Base-by-base conservation (phyloP, 2,888 invertebrate genomes). In the Cheilosia pagana region DNA sequence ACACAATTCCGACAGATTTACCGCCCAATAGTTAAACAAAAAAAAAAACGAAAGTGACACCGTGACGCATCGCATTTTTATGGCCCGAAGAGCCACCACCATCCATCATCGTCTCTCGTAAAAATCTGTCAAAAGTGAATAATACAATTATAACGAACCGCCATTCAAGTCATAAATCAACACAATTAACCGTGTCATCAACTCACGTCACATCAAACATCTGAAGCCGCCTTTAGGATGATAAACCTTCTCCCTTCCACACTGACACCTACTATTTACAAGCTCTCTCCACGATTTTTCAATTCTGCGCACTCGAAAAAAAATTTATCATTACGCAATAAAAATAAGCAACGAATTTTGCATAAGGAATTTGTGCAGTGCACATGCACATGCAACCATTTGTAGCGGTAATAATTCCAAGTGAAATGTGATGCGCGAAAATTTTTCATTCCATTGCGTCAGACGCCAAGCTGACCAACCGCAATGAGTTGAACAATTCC, bases 311-410 rank as follows among this genome's bases (percentile, higher is more conserved):
- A 68, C 50, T 59, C 62, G 12, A 68, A 71, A 50, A 57, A 31
- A 62, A 67, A 62, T 67, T 77, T 45, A 74, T 85, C 81, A 85
- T 85, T 85, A 81, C 50, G 75, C 85, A 81, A 85, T 81, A 68
- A 79, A 75, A 79, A 85, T n/a, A n/a, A n/a, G n/a, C n/a, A 85
- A 85, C 81, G 85, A 85, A 76, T 81, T 85, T 85, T 85, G 81
- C 81, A 85, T 85, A 70, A 71, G 31, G 67, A 79, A 70, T 70
- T 53, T 25, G 14, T 39, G 8, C 14, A 39, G 14, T 59, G 60
- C 65, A 50, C n/a, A n/a, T 31, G 41, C 67, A 78, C 60, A 72
- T 77, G 77, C 77, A 81, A 76, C 55, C 41, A 50, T 53, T 35
- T 53, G 21, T 53, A 63, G 23, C 63, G 43, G 53, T 48, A 55